phyloP scores from a whole-genome alignment of 2,888 invertebrate genomes.

The Monopis laevigella region DNA sequence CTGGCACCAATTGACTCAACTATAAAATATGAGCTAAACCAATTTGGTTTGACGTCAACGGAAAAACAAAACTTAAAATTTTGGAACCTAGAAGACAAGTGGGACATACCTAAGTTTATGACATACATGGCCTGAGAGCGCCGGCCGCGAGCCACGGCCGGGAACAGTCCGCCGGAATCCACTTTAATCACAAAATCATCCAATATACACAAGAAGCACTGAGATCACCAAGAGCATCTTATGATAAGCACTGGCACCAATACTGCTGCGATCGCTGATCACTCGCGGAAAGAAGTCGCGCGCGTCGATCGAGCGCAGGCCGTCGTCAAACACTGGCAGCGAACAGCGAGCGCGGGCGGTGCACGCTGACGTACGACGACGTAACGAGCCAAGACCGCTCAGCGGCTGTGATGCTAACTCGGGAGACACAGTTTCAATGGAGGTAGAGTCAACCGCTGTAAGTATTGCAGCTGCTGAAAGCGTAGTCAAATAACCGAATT shows the following conservation, averaged over 20 bases:
- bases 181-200: constrained; percentile 48
- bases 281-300: constrained; percentile 26
- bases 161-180: constrained; percentile 62
- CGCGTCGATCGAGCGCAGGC: constrained; percentile 39
- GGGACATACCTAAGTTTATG: constrained; percentile 66
- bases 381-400: background rate
- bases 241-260: constrained; percentile 31
- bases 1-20: constrained; percentile 41
- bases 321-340: constrained; percentile 42
- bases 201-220: constrained; percentile 52
- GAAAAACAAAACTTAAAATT: too few relatives aligned
- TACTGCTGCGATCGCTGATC: constrained; percentile 28
- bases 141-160: constrained; percentile 60
- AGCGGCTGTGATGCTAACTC: background rate
- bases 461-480: too few relatives aligned
- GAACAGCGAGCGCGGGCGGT: background rate
- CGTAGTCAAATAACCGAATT: too few relatives aligned
- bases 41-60: too few relatives aligned
- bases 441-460: too few relatives aligned
- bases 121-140: constrained; percentile 67
- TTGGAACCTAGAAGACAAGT: constrained; percentile 31
- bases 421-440: too few relatives aligned
- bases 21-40: constrained; percentile 31
- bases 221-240: constrained; percentile 54
- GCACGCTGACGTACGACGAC: constrained; percentile 4